These are phyloP conservation scores for Zoroaster sp. DNA, from an alignment of 53 echinoderm and acorn worm species.

Conservation along the genomic window DNA sequence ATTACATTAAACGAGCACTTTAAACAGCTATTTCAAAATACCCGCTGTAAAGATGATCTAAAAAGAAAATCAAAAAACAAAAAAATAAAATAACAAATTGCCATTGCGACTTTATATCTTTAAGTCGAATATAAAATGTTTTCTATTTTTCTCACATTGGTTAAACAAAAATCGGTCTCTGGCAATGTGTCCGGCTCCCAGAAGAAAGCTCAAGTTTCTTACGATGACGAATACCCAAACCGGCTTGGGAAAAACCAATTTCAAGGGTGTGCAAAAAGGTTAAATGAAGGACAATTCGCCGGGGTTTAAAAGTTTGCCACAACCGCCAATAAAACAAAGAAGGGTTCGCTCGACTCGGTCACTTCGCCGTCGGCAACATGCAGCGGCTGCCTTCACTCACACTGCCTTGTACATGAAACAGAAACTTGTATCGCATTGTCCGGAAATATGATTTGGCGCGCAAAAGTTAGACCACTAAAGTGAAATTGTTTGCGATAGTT, in stretches of 20 bases:
- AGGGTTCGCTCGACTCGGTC: neutral
- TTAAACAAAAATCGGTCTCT: too few relatives aligned
- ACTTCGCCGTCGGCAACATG: neutral
- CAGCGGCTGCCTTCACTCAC: neutral
- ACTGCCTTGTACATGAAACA: constrained; percentile 19
- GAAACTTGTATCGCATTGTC: neutral
- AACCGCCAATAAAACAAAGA: constrained; percentile 29
- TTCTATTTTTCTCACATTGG: too few relatives aligned
- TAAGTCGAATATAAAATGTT: too few relatives aligned
- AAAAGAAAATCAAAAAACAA: too few relatives aligned
- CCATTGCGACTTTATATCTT: too few relatives aligned
- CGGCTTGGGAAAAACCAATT: constrained; percentile 45
- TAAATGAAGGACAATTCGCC: constrained; percentile 52
- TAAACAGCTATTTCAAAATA: too few relatives aligned
- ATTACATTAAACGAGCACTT: too few relatives aligned
- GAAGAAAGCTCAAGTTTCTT: constrained; percentile 11
- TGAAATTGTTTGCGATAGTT: neutral
- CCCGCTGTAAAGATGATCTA: too few relatives aligned
- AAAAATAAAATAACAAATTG: too few relatives aligned
- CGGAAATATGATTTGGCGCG: neutral
- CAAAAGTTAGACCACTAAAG: neutral
- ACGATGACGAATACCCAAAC: neutral
- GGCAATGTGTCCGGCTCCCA: neutral
- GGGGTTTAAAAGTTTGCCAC: neutral
- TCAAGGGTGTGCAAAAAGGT: constrained; percentile 62